Evolutionary conservation across 2,888 invertebrate genomes (phyloP), one percentile per base, ranked within the genome.

Genomic region (Andrena praecox): DNA sequence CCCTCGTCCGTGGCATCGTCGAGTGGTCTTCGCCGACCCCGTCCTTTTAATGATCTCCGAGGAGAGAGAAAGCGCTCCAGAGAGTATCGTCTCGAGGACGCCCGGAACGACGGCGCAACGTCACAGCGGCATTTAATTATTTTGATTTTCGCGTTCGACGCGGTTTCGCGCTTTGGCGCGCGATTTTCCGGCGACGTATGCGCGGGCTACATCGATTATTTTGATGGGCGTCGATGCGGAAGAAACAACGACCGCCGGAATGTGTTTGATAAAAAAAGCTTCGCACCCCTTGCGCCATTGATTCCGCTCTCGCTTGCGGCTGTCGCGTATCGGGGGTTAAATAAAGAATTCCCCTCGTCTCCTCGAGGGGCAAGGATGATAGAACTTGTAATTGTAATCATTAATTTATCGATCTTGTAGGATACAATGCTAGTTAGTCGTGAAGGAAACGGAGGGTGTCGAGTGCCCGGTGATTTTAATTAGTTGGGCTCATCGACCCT

Each of bases 51-150:
- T 82, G 82, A 82, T 82, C 76, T 52, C 81, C 59, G 68, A 50
- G 56, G 24, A 71, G 72, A 67, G 77, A 20, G 56, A 24, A 56
- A 60, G 33, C 33, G 69, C 56, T 59, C 68, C 72, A 16, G 60
- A 76, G 70, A 24, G 24, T 67, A 68, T 80, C 80, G 75, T 82
- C 82, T 80, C 71, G 64, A 76, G 80, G 75, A 66, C 59, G 73
- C 31, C 7, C 42, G 31, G 42, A 10, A 52, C 73, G 73, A 60
- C 72, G 64, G 50, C 72, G 67, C 63, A 80, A 80, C 80, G 54
- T 75, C 80, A 70, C 70, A 56, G 81, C 71, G 81, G 64, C 80
- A 63, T 81, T 82, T 82, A 82, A 81, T 82, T 82, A 82, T 80
- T 82, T 72, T 24, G 68, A 80, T 80, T 71, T 82, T 73, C 35